Evolutionary conservation across 2,888 invertebrate species (phyloP).

Genomic region (Coenonympha arcania): DNA sequence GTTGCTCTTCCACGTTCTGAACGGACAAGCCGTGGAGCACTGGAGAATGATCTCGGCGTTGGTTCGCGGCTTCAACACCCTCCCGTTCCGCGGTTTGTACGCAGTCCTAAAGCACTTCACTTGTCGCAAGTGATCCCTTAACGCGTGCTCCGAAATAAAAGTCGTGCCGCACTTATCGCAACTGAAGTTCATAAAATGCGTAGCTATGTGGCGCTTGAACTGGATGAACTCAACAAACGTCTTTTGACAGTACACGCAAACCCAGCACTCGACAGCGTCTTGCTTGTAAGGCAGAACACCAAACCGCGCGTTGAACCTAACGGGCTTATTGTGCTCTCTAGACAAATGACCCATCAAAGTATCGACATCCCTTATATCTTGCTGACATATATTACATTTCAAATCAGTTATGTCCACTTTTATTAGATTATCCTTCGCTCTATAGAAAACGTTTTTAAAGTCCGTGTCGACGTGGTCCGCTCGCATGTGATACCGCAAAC

Average conservation of each 20-base stretch:
- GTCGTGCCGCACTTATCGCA: constrained; percentile 65
- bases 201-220: constrained; percentile 58
- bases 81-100: constrained; percentile 61
- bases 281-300: constrained; percentile 64
- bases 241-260: constrained; percentile 59
- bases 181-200: constrained; percentile 59
- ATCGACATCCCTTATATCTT: constrained; percentile 50
- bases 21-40: constrained; percentile 62
- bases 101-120: constrained; percentile 61
- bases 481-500: constrained; percentile 55
- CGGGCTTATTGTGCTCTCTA: constrained; percentile 51
- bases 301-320: constrained; percentile 57
- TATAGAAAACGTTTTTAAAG: constrained; percentile 60
- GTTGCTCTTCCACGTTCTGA: constrained; percentile 64
- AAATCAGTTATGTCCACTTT: constrained; percentile 64
- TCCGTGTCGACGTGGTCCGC: constrained; percentile 51
- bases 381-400: constrained; percentile 56
- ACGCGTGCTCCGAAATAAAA: constrained; percentile 58
- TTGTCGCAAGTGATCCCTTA: constrained; percentile 58
- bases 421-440: constrained; percentile 59
- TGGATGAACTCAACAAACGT: constrained; percentile 47
- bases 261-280: constrained; percentile 42
- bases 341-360: constrained; percentile 57
- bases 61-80: constrained; percentile 49
- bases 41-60: constrained; percentile 65